Base-by-base conservation (phyloP, 2,797 vertebrate species). In the Clarias pachynema region DNA sequence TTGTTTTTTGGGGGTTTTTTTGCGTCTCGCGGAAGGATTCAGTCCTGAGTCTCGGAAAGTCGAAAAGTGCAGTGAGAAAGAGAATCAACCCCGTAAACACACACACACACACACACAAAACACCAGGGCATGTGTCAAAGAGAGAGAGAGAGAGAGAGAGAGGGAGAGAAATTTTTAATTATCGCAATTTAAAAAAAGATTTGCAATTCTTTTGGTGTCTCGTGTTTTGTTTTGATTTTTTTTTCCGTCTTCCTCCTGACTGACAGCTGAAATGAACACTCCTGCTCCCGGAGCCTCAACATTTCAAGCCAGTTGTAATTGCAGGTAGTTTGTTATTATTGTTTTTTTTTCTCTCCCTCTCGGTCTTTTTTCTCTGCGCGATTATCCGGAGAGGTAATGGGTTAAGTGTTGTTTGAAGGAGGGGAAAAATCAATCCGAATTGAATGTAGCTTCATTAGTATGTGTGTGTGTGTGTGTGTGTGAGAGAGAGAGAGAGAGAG, bases 241-340 rank as follows among this genome's bases (percentile, higher is more conserved):
- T 10, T 2, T 44, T 49, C n/a, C 72, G 3, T 81, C 53, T 16
- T 57, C 65, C 15, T 56, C 31, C 93, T 98, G 97, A 98, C 96
- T 98, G 98, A 96, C 97, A 98, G 97, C 92, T 97, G 97, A 96
- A 97, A 98, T 98, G 96, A 97, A 98, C 97, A 98, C 97, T 97
- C 95, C 94, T 95, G 94, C 97, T 97, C 95, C 94, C 94, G 94
- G 93, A 95, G 95, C 95, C 97, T 90, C 95, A 91, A 95, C 96
- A 96, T 97, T 97, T 96, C 95, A 94, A 96, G 96, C 96, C 96
- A 96, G 97, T 97, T 97, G 97, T 98, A 98, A 99, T 98, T 98
- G 96, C 97, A 98, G 97, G 97, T 98, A 97, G 96, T 97, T 96
- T 96, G 91, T 95, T 95, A 94, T 95, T 95, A 94, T 95, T 93